Evolutionary conservation across 1,140 invertebrate species (phyloP).

Genomic region (Drosophila sechellia): DNA sequence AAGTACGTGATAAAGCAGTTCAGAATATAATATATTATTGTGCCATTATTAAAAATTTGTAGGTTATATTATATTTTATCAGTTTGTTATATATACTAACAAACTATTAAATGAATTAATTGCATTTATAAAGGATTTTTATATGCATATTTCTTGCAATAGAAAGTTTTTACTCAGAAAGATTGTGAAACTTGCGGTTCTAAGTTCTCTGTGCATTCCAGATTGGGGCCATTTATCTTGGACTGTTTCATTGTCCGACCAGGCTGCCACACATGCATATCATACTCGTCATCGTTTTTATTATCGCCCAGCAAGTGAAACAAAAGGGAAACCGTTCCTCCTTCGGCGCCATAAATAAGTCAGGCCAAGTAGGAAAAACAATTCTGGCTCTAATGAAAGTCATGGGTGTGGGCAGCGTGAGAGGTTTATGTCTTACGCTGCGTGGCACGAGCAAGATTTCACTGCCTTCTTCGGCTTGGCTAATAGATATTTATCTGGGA

Average conservation of each 20-base stretch:
- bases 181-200: no score
- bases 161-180: no score
- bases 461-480: conserved; percentile 26
- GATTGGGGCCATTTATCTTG: conserved; percentile 47
- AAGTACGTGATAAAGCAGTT: no score
- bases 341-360: conserved; percentile 39
- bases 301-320: conserved; percentile 46
- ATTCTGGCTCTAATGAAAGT: conserved; percentile 54
- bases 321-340: conserved; percentile 9
- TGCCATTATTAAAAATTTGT: no score
- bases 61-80: no score
- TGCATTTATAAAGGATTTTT: no score
- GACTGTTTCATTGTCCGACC: conserved; percentile 35
- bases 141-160: background rate
- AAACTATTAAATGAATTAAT: no score
- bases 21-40: no score
- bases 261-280: conserved; percentile 57
- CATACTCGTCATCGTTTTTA: conserved; percentile 63
- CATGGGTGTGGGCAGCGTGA: conserved; percentile 32
- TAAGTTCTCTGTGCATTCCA: conserved; percentile 8
- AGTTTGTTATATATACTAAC: no score
- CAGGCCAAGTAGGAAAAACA: conserved; percentile 43
- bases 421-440: conserved; percentile 42
- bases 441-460: conserved; percentile 45
- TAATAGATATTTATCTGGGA: conserved; percentile 55